phyloP scores from a whole-genome alignment of 2,888 invertebrate genomes.

The Epistrophella euchroma region DNA sequence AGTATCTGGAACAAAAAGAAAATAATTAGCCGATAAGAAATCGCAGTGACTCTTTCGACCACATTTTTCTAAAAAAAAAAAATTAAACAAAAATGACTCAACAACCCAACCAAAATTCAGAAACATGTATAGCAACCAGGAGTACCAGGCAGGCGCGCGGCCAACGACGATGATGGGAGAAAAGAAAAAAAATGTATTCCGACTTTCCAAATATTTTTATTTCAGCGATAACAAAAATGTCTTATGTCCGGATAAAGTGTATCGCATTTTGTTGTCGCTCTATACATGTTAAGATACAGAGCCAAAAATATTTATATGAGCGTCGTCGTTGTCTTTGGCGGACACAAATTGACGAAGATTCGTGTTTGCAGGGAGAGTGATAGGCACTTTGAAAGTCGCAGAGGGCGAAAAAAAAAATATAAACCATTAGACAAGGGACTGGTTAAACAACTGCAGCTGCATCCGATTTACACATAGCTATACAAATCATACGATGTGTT shows the following conservation, averaged over 20 bases:
- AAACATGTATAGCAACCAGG: not conserved
- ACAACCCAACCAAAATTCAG: slow-evolving; percentile 5
- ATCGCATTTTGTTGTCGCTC: slow-evolving; percentile 40
- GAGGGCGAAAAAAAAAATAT: slow-evolving; percentile 25
- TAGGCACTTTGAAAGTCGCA: slow-evolving; percentile 13
- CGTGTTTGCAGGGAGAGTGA: slow-evolving; percentile 6
- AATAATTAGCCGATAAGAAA: slow-evolving; percentile 68
- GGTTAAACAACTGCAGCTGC: slow-evolving; percentile 46
- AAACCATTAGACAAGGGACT: slow-evolving; percentile 11
- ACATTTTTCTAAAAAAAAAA: not conserved
- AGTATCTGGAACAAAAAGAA: slow-evolving; percentile 67
- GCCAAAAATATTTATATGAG: slow-evolving; percentile 1
- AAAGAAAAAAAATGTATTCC: slow-evolving; percentile 44
- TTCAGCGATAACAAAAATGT: slow-evolving; percentile 56
- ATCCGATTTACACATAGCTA: not conserved
- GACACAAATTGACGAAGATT: slow-evolving; percentile 25
- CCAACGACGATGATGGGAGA: not conserved
- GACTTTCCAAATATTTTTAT: slow-evolving; percentile 54
- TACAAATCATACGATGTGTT: not conserved
- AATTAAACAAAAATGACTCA: slow-evolving; percentile 33
- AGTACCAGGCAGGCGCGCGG: not conserved
- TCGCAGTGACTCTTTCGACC: slow-evolving; percentile 40
- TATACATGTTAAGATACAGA: slow-evolving; percentile 16
- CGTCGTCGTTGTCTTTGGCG: slow-evolving; percentile 1
- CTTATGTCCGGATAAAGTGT: slow-evolving; percentile 47